These are phyloP conservation scores for Elephas maximus DNA, from an alignment of 2,113 vertebrate genomes.

Conservation along the genomic window DNA sequence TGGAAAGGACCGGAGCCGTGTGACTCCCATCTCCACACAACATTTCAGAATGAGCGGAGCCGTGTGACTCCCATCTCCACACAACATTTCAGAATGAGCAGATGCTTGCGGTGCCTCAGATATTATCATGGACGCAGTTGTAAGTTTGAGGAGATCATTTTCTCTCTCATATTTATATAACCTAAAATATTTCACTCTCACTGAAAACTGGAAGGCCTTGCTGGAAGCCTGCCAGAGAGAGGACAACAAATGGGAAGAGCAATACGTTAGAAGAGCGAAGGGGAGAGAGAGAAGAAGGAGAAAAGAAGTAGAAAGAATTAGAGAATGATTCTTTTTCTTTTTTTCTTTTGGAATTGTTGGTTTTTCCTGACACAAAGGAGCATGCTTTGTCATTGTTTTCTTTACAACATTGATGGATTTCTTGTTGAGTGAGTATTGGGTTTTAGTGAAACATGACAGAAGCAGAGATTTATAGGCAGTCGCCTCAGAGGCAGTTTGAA, in stretches of 20 bases:
- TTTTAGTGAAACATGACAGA: slow-evolving; percentile 94
- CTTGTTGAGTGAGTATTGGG: slow-evolving; percentile 95
- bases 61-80: too few relatives aligned
- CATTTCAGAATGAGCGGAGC: not conserved
- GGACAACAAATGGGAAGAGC: not conserved
- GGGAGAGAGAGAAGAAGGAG: not conserved
- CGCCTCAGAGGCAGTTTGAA: slow-evolving; percentile 90
- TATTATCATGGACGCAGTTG: not conserved
- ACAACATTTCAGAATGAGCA: not conserved
- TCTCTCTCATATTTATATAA: slow-evolving; percentile 66
- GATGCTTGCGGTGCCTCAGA: not conserved
- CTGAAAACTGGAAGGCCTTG: slow-evolving; percentile 41
- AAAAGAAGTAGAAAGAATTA: not conserved
- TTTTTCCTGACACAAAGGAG: slow-evolving; percentile 91
- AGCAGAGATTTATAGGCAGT: slow-evolving; percentile 93
- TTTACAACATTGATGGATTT: slow-evolving; percentile 95
- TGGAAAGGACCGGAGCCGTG: not conserved
- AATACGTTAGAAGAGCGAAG: not conserved
- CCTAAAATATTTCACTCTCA: slow-evolving; percentile 69
- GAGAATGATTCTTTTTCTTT: slow-evolving; percentile 80
- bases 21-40: not conserved
- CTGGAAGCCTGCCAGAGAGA: not conserved
- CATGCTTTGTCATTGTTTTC: slow-evolving; percentile 95
- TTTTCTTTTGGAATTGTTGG: slow-evolving; percentile 88
- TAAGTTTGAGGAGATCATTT: slow-evolving; percentile 57